Evolutionary conservation across 2,888 invertebrate genomes (phyloP).

Genomic region (Synergus japonicus): DNA sequence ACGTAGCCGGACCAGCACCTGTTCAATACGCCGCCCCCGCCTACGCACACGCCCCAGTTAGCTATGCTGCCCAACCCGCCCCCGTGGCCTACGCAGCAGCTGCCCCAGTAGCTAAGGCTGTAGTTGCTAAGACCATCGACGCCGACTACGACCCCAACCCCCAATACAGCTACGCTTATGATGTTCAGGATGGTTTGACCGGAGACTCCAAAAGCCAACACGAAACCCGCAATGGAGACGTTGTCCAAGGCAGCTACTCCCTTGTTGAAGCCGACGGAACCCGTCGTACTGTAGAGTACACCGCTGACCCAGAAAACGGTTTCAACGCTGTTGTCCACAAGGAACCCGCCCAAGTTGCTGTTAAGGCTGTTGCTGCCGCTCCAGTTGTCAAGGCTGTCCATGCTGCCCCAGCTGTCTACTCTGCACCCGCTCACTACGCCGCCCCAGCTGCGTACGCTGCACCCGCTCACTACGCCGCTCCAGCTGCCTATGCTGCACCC

Average conservation of each 20-base stretch:
- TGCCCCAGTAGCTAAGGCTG: conserved; percentile 72
- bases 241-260: conserved; percentile 69
- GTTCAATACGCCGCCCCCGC: conserved; percentile 33
- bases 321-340: conserved; percentile 62
- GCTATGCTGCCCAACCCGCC: conserved; percentile 36
- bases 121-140: conserved; percentile 61
- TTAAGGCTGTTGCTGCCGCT: conserved; percentile 75
- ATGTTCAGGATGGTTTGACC: conserved; percentile 60
- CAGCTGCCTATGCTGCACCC: conserved; percentile 36
- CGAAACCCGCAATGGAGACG: conserved; percentile 55
- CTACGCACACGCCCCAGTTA: conserved; percentile 40
- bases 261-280: conserved; percentile 76
- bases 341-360: conserved; percentile 55
- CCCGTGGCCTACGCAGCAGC: conserved; percentile 68
- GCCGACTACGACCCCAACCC: conserved; percentile 61
- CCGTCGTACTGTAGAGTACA: conserved; percentile 58
- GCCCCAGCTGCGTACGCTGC: conserved; percentile 13
- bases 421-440: neutral
- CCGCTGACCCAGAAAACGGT: conserved; percentile 59
- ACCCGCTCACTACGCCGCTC: neutral
- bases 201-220: conserved; percentile 62
- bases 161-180: conserved; percentile 65
- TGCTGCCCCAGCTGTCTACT: conserved; percentile 10
- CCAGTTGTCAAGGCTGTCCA: conserved; percentile 40
- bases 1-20: no score